A percentile compares a stretch with the other conserved stretches of the same genome.
These are phyloP conservation scores for Takifugu ocellatus DNA, from an alignment of 2,797 vertebrate species.

Conservation along the genomic window DNA sequence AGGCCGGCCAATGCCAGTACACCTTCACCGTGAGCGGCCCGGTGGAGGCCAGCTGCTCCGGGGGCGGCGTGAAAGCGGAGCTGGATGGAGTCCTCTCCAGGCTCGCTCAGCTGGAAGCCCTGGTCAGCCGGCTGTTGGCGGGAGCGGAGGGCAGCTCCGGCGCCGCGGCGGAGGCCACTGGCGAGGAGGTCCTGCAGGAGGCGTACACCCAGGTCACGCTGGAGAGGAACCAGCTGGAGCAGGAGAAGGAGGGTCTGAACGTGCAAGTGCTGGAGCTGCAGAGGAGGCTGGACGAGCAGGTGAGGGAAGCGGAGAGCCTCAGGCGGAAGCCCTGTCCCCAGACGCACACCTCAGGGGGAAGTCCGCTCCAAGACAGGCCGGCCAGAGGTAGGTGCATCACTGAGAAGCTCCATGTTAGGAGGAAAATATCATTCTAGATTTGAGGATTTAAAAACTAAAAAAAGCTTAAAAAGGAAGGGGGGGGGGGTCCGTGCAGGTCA, in stretches of 20 bases:
- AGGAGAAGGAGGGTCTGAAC: conserved; percentile 79
- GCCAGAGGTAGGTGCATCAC: conserved; percentile 56
- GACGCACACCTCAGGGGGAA: conserved; percentile 24
- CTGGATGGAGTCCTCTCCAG: conserved; percentile 70
- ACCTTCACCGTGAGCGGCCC: conserved; percentile 85
- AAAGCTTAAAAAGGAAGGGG: no score
- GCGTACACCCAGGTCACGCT: conserved; percentile 66
- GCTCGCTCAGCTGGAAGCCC: conserved; percentile 77
- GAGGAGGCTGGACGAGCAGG: conserved; percentile 60
- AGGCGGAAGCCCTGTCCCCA: conserved; percentile 64
- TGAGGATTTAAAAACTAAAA: no score
- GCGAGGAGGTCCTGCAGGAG: conserved; percentile 59
- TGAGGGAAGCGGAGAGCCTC: conserved; percentile 66
- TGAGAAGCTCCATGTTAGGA: not conserved
- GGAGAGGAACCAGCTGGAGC: conserved; percentile 77
- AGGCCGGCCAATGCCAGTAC: conserved; percentile 81
- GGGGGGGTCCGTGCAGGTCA: conserved; percentile 2
- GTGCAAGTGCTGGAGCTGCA: conserved; percentile 63
- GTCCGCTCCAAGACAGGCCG: conserved; percentile 49
- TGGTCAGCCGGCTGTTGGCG: conserved; percentile 66
- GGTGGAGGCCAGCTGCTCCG: conserved; percentile 75
- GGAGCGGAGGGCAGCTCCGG: conserved; percentile 12
- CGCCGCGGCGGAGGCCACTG: conserved; percentile 11
- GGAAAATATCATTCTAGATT: not conserved
- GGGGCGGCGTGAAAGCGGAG: conserved; percentile 45